A percentile compares a stretch with the other conserved stretches of the same genome.
phyloP scores from a whole-genome alignment of 2,113 vertebrate genomes.

The Aphelocoma coerulescens region DNA sequence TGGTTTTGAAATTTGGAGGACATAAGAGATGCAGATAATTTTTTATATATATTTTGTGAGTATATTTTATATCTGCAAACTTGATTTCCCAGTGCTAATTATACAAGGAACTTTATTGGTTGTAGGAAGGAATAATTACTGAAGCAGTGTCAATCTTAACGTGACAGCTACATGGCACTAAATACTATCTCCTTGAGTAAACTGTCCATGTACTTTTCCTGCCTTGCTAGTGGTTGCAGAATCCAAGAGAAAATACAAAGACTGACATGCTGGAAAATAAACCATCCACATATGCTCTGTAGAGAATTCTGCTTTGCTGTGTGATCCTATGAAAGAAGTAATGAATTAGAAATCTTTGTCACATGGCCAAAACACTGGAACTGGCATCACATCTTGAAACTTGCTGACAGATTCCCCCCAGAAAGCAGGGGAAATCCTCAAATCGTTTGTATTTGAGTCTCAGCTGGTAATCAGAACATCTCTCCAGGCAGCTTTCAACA shows the following conservation, averaged over 20 bases:
- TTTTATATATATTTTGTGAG: background rate
- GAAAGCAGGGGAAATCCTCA: background rate
- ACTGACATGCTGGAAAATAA: background rate
- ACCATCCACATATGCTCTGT: background rate
- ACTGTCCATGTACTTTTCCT: background rate
- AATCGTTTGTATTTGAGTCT: background rate
- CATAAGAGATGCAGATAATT: background rate
- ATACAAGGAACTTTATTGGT: background rate
- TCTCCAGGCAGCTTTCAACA: conserved; percentile 7
- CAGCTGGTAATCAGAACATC: conserved; percentile 5
- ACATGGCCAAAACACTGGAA: background rate
- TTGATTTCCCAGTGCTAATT: background rate
- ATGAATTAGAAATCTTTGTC: background rate
- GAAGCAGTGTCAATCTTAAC: background rate
- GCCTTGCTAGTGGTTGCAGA: background rate
- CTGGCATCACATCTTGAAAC: background rate
- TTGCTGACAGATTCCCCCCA: background rate
- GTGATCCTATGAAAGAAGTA: background rate
- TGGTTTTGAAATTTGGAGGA: background rate
- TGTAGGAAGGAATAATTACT: background rate
- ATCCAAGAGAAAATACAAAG: background rate
- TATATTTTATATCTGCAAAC: background rate
- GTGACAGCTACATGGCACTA: background rate
- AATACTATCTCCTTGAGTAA: background rate
- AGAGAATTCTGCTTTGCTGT: background rate